Evolutionary conservation across 2,797 vertebrate species (phyloP).

Genomic region (Cossypha caffra): DNA sequence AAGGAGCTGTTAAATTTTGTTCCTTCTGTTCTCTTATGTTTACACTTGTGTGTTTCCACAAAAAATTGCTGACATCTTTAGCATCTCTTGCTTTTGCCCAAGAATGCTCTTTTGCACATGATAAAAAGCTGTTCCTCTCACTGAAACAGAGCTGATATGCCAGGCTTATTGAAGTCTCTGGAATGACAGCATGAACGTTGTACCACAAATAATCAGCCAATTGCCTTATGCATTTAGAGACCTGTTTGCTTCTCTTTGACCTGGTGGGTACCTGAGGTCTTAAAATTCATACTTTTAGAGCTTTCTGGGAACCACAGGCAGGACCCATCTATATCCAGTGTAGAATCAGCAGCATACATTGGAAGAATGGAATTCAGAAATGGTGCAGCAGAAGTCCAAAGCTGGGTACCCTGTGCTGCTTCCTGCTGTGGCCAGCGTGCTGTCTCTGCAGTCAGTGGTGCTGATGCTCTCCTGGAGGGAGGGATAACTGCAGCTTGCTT

Average conservation of each 20-base stretch:
- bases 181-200: neutral
- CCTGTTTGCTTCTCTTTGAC: neutral
- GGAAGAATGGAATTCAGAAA: neutral
- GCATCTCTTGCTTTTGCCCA: neutral
- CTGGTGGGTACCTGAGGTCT: neutral
- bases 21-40: neutral
- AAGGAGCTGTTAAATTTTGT: neutral
- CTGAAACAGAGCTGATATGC: neutral
- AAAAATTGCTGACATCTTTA: neutral
- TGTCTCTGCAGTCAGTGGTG: accelerated
- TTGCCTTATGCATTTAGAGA: neutral
- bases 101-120: neutral
- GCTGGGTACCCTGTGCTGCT: neutral
- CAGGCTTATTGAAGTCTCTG: neutral
- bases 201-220: neutral
- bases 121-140: neutral
- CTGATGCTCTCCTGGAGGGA: neutral
- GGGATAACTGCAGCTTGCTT: neutral
- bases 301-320: neutral
- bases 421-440: accelerated
- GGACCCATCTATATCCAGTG: neutral
- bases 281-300: neutral
- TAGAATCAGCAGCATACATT: neutral
- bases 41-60: neutral
- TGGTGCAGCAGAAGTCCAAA: neutral